Evolutionary conservation across 1,140 invertebrate genomes (phyloP).

Genomic region (Chrysomallon squamiferum): DNA sequence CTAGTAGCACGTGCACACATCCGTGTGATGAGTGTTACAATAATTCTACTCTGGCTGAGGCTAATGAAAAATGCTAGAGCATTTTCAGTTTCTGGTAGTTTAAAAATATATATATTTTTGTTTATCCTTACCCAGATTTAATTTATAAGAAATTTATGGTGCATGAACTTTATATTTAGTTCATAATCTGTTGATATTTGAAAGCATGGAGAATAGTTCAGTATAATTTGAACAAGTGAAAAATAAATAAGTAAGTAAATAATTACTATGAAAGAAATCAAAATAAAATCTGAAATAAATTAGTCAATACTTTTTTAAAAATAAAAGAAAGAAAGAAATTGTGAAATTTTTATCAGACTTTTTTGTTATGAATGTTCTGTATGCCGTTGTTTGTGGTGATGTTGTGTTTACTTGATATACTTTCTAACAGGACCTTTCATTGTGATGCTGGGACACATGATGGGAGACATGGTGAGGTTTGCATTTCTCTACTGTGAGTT

Average conservation of each 20-base stretch:
- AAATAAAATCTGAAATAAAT: no score
- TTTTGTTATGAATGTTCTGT: no score
- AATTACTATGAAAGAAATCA: no score
- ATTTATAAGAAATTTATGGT: no score
- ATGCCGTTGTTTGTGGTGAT: neutral
- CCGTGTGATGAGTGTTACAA: constrained; percentile 53
- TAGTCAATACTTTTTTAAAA: no score
- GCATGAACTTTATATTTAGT: no score
- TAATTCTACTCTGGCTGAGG: constrained; percentile 60
- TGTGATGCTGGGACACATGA: constrained; percentile 59
- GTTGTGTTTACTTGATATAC: constrained; percentile 12
- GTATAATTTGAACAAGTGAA: constrained; percentile 43
- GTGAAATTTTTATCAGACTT: no score
- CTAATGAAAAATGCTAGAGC: constrained; percentile 57
- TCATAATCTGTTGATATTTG: no score
- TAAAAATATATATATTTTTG: no score
- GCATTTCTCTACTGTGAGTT: constrained; percentile 57
- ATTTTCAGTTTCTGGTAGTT: constrained; percentile 54
- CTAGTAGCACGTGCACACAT: constrained; percentile 49
- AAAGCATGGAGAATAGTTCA: constrained; percentile 7
- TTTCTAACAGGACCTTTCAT: constrained; percentile 59
- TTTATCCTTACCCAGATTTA: no score
- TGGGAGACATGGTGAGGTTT: constrained; percentile 53
- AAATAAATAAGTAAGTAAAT: no score
- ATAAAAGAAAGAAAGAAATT: no score